Percentiles rank a stretch among this genome's conserved stretches.
These are phyloP conservation scores for Mesaphorura yosii DNA, from an alignment of 1,140 invertebrate genomes.

Conservation along the genomic window DNA sequence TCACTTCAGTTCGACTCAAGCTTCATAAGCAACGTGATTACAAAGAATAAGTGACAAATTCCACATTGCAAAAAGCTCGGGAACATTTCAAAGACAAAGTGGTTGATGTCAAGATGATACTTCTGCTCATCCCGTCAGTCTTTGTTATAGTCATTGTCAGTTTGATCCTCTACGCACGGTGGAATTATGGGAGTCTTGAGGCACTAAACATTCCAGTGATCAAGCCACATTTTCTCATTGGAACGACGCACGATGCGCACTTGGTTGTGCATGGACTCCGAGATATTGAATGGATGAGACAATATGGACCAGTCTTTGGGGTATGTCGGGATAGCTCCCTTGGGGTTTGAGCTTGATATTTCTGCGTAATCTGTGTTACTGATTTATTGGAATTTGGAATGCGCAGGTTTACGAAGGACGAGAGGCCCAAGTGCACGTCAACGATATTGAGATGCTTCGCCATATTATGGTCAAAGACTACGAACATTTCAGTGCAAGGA, in stretches of 20 bases:
- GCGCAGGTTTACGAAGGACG: too few relatives aligned
- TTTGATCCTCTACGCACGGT: slow-evolving; percentile 8
- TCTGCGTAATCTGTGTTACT: too few relatives aligned
- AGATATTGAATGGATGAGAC: slow-evolving; percentile 12
- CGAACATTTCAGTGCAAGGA: slow-evolving; percentile 8
- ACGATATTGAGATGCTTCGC: slow-evolving; percentile 10
- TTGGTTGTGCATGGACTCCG: slow-evolving; percentile 9
- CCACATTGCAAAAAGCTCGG: too few relatives aligned
- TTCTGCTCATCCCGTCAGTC: neutral
- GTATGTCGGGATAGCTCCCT: too few relatives aligned
- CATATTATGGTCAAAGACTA: slow-evolving; percentile 9
- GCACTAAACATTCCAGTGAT: slow-evolving; percentile 14
- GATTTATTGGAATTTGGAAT: too few relatives aligned
- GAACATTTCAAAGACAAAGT: too few relatives aligned
- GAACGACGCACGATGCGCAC: slow-evolving; percentile 8
- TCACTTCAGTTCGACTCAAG: too few relatives aligned
- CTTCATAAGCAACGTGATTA: too few relatives aligned
- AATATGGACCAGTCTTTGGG: slow-evolving; percentile 12
- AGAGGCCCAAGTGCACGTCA: slow-evolving; percentile 9
- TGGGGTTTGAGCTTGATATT: too few relatives aligned
- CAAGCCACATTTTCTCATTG: slow-evolving; percentile 14
- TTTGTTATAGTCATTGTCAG: neutral
- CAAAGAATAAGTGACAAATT: too few relatives aligned
- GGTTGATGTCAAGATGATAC: too few relatives aligned
- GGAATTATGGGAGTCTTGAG: slow-evolving; percentile 17